A percentile compares a stretch with the other conserved stretches of the same genome.
Conservation (phyloP, 2,797 vertebrate species). For the Holocentrus rufus region DNA sequence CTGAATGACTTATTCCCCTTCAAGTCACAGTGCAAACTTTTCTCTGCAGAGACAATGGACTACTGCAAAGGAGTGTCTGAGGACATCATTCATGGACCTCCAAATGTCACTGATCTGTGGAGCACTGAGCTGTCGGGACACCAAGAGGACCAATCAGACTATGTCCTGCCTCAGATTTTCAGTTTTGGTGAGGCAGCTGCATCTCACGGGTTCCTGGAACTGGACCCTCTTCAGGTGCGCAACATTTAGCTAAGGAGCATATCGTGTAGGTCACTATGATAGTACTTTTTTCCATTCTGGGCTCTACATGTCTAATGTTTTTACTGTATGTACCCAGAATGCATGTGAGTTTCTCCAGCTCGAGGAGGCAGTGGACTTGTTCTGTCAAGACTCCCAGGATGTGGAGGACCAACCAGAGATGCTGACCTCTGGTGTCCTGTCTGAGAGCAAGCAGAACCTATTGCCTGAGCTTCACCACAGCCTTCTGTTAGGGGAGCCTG, state of each 20-base stretch:
- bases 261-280: neutral
- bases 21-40: slow-evolving; percentile 6
- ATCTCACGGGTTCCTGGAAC: slow-evolving; percentile 36
- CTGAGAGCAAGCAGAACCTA: slow-evolving; percentile 37
- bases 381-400: slow-evolving; percentile 26
- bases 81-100: slow-evolving; percentile 9
- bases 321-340: slow-evolving; percentile 40
- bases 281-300: neutral
- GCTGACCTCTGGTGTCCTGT: slow-evolving; percentile 49
- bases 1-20: neutral
- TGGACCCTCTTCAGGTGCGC: slow-evolving; percentile 55
- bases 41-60: slow-evolving; percentile 39
- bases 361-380: slow-evolving; percentile 27
- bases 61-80: slow-evolving; percentile 28
- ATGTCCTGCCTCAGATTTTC: slow-evolving; percentile 20
- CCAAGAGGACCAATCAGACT: slow-evolving; percentile 29
- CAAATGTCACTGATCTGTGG: slow-evolving; percentile 27
- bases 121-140: slow-evolving; percentile 14
- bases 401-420: slow-evolving; percentile 58
- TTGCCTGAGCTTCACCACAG: slow-evolving; percentile 41
- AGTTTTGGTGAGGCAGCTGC: slow-evolving; percentile 6
- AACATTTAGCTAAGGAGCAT: neutral
- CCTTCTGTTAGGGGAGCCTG: slow-evolving; percentile 24
- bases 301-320: slow-evolving; percentile 8
- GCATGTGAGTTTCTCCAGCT: slow-evolving; percentile 12